Evolutionary conservation across 2,113 vertebrate species (phyloP).

Genomic region (Solenodon paradoxus): DNA sequence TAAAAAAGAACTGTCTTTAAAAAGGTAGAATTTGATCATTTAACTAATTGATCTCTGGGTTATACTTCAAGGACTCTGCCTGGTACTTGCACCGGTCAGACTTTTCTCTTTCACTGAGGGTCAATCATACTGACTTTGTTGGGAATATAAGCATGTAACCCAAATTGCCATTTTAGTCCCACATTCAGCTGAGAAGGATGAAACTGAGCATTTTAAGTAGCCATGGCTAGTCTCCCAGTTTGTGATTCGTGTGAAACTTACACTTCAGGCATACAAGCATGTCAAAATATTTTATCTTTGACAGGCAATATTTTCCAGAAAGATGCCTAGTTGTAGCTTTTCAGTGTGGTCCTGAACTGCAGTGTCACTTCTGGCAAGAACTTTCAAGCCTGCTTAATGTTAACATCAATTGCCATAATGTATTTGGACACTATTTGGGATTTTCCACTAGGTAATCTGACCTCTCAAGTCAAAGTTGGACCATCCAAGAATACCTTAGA

Average conservation of each 20-base stretch:
- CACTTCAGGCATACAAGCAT: not conserved
- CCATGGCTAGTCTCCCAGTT: not conserved
- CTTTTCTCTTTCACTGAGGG: not conserved
- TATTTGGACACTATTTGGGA: conserved; percentile 46
- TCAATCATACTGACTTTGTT: not conserved
- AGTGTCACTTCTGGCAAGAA: conserved; percentile 65
- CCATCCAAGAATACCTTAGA: conserved; percentile 5
- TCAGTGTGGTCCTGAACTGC: conserved; percentile 32
- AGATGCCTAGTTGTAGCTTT: conserved; percentile 14
- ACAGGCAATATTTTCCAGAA: conserved; percentile 63
- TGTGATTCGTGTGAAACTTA: not conserved
- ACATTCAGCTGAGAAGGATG: not conserved
- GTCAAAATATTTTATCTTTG: conserved; percentile 55
- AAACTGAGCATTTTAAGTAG: not conserved
- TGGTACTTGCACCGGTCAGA: too few relatives aligned
- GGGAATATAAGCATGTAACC: not conserved
- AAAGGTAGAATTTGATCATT: not conserved
- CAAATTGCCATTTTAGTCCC: not conserved
- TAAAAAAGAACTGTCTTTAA: not conserved
- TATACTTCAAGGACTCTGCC: not conserved
- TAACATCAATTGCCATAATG: conserved; percentile 52
- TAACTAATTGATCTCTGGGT: not conserved
- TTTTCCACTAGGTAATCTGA: conserved; percentile 32
- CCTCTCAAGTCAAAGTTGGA: conserved; percentile 41
- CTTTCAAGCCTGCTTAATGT: conserved; percentile 59